Base-by-base conservation (phyloP, 2,888 invertebrate genomes). In the Lissonota sp. region DNA sequence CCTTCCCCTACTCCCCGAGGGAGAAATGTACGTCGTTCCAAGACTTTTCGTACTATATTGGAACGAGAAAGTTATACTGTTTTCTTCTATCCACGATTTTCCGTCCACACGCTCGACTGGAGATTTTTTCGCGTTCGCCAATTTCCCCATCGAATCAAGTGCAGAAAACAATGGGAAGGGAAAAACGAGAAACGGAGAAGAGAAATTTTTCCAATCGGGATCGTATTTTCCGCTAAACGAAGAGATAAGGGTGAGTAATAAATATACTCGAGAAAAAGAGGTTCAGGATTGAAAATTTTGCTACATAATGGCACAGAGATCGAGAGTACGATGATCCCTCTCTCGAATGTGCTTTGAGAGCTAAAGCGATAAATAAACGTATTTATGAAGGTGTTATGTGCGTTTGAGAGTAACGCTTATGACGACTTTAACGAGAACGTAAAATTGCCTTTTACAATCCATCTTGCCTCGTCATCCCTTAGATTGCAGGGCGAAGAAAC, bases 1-100 rank as follows among this genome's bases (percentile, higher is more conserved):
- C 26, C 26, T 26, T 26, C 26, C 26, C 26, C 26, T 26, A 26
- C 55, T 76, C 39, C n/a, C 63, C 58, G 10, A 46, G 49, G 42
- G 12, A 60, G 16, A 26, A 70, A 51, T 67, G 14, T 62, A 55
- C 71, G 66, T 39, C 57, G 73, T 73, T 77, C 10, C 73, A 58
- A 14, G 69, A 77, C 72, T 73, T 73, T 69, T 73, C 64, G 69
- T 72, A n/a, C n/a, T n/a, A 73, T 80, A 77, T 73, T 60, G 40
- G 55, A 37, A 72, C 60, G 66, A 51, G 57, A 58, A 26, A 14
- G 58, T 58, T 74, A n/a, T n/a, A 26, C 66, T 67, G 39, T 6
- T 10, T 69, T 63, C 63, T 63, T 26, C 26, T 26, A 26, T 26
- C 26, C 55, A 10, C 75, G 44, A 71, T 37, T 67, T 62, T 51